Conservation (phyloP, 37 sponge, comb jelly and placozoan species). For the Crambe crambe region DNA sequence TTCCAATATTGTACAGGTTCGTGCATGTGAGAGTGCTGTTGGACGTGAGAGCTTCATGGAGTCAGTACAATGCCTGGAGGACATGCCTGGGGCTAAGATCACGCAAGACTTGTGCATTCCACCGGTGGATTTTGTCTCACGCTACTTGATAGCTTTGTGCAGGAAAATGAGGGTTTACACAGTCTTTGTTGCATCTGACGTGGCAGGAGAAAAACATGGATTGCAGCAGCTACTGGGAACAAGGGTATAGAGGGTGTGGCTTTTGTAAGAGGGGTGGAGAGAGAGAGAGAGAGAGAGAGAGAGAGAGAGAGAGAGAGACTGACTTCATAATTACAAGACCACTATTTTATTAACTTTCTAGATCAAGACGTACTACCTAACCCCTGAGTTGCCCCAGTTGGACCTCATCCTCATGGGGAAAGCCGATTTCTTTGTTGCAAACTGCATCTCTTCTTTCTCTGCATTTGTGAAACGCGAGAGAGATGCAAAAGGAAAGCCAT, state of each 20-base stretch:
- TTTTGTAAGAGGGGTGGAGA: too few species aligned
- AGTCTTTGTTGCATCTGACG: constrained; percentile 71
- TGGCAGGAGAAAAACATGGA: constrained; percentile 10
- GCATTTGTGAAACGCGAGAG: constrained; percentile 86
- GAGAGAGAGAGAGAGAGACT: too few species aligned
- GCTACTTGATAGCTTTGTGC: constrained; percentile 13
- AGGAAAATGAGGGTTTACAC: constrained; percentile 3
- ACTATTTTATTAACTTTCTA: not conserved
- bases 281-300: not conserved
- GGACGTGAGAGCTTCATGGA: constrained; percentile 71
- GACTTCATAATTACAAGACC: too few species aligned
- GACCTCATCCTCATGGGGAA: constrained; percentile 69
- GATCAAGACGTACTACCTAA: constrained; percentile 19
- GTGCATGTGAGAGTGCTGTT: constrained; percentile 69
- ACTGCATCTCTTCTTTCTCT: constrained; percentile 88
- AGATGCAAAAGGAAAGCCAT: constrained; percentile 25
- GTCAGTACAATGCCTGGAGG: constrained; percentile 84
- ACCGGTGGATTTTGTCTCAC: constrained; percentile 23
- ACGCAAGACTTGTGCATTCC: constrained; percentile 77
- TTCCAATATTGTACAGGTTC: too few species aligned
- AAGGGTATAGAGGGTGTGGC: constrained; percentile 13
- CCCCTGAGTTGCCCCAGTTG: constrained; percentile 61
- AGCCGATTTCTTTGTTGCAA: constrained; percentile 80
- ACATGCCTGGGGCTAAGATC: constrained; percentile 38
- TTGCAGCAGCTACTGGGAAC: constrained; percentile 19